Evolutionary conservation across 2,797 vertebrate species (phyloP).

Genomic region (Momotus momota): DNA sequence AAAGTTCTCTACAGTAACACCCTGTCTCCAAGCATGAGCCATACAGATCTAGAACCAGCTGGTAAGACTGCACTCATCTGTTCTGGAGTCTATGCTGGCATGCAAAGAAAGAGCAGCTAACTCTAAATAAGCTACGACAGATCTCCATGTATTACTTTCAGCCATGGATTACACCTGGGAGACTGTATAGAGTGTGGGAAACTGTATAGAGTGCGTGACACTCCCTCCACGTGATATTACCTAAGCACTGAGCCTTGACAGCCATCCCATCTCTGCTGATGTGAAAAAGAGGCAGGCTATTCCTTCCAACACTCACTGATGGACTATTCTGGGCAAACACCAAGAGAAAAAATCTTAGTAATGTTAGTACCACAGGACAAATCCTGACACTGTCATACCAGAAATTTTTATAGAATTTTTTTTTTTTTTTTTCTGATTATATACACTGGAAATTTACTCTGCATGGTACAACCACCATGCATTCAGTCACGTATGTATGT

Average conservation of each 20-base stretch:
- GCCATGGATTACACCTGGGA: background rate
- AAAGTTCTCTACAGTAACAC: background rate
- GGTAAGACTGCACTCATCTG: background rate
- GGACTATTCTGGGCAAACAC: background rate
- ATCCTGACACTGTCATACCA: background rate
- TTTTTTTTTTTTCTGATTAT: fast-evolving
- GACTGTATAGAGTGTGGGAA: background rate
- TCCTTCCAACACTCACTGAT: background rate
- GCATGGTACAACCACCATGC: background rate
- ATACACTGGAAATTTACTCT: background rate
- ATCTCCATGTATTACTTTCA: background rate
- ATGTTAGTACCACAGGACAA: background rate
- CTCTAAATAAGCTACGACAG: background rate
- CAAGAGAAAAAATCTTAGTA: background rate
- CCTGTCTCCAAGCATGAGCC: background rate
- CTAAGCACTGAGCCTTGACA: background rate
- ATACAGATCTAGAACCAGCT: background rate
- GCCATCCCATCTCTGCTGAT: background rate
- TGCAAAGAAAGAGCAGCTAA: background rate
- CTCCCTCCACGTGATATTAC: fast-evolving
- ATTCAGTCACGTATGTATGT: background rate
- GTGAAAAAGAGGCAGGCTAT: background rate
- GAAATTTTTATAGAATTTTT: background rate
- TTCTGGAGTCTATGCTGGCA: background rate
- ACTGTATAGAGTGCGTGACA: fast-evolving